Base-by-base conservation (phyloP, 2,113 vertebrate species). In the Platysteira castanea region DNA sequence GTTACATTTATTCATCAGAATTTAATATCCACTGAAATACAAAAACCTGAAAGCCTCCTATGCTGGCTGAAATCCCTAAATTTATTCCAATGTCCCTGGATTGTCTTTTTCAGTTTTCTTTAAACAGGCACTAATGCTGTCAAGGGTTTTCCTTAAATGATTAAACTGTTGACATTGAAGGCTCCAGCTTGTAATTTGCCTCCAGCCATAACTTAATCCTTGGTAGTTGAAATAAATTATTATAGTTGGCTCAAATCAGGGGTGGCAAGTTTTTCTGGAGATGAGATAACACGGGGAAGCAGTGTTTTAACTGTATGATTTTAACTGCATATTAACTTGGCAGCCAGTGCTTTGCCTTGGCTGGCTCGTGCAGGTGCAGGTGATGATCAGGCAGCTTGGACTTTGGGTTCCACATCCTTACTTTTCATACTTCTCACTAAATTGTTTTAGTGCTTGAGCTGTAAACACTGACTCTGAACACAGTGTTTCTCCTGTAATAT, bases 151-250 rank as follows among this genome's bases (percentile, higher is more conserved):
- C 78, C 59, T 92, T 64, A 60, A 80, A 39, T 68, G 80, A 85
- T 93, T 78, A 57, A 77, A 76, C 46, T 71, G 83, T 78, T 84
- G 60, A 79, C 68, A 54, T 23, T 50, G 75, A 97, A 83, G 93
- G 87, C 57, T 95, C 44, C 87, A 57, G 92, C 44, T 90, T 63
- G 69, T 76, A 81, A 79, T 81, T 85, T 65, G 81, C 92, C 93
- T 95, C 44, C 59, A 85, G 86, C 65, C 89, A 69, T 70, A 86
- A 64, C 79, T 89, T 93, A 86, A 95, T 84, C 71, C 41, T 37
- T 59, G 75, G 46, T 89, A 52, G 69, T 16, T 79, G 78, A 77
- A 93, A 79, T 79, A 89, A 80, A 46, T 88, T 81, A 80, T 76
- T 65, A 21, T 49, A 90, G 60, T 91, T 82, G 61, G 79, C 91